phyloP scores from a whole-genome alignment of 2,888 invertebrate genomes.

The Agrotis puta region DNA sequence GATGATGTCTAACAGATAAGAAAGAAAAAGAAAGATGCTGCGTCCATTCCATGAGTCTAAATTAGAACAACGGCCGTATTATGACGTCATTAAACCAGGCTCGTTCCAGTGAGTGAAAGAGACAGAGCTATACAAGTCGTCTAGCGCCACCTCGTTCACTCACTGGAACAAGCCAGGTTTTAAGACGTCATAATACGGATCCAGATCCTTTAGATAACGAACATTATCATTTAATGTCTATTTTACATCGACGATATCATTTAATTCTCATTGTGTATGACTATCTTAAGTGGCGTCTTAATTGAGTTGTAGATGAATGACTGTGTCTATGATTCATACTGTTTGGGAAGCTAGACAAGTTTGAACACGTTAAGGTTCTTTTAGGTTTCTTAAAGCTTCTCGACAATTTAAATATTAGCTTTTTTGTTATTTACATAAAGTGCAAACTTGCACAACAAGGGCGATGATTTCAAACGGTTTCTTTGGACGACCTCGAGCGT shows the following conservation, averaged over 20 bases:
- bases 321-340: slow-evolving; percentile 35
- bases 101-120: too few relatives aligned
- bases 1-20: too few relatives aligned
- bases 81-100: too few relatives aligned
- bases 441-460: background rate
- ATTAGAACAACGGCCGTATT: too few relatives aligned
- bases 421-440: background rate
- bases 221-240: slow-evolving; percentile 18
- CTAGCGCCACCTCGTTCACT: too few relatives aligned
- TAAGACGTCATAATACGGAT: too few relatives aligned
- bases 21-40: too few relatives aligned
- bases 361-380: slow-evolving; percentile 20
- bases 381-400: background rate
- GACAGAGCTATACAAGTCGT: too few relatives aligned
- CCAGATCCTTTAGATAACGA: background rate
- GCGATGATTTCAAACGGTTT: background rate
- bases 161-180: too few relatives aligned
- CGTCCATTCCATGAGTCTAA: too few relatives aligned
- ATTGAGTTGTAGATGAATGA: slow-evolving; percentile 20
- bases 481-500: background rate
- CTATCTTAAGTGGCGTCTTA: slow-evolving; percentile 31
- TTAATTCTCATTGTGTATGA: slow-evolving; percentile 15
- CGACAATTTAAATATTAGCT: background rate
- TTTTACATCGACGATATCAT: slow-evolving; percentile 8
- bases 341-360: slow-evolving; percentile 24